These are phyloP conservation scores for Phyllopteryx taeniolatus DNA, from an alignment of 2,113 vertebrate species.

Conservation along the genomic window DNA sequence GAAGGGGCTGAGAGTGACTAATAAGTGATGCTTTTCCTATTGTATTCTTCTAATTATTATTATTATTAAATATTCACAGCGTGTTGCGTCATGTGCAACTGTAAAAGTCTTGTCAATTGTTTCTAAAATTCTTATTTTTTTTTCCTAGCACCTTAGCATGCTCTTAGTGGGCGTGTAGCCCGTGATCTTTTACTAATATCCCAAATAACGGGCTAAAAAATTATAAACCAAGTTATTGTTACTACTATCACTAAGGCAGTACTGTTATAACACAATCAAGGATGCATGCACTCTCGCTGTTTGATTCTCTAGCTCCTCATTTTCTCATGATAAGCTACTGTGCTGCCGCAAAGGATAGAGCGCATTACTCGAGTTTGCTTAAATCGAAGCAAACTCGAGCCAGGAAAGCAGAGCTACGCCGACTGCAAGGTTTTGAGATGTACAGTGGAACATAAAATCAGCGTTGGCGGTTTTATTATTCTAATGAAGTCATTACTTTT, in stretches of 20 bases:
- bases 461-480: slow-evolving; percentile 57
- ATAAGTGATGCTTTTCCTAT: slow-evolving; percentile 37
- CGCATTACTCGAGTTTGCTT: slow-evolving; percentile 39
- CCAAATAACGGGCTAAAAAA: not conserved
- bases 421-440: slow-evolving; percentile 55
- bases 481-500: slow-evolving; percentile 65
- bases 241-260: not conserved
- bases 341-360: slow-evolving; percentile 14
- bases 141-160: not conserved
- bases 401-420: slow-evolving; percentile 30
- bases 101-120: not conserved
- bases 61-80: not conserved
- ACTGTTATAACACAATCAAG: not conserved
- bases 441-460: slow-evolving; percentile 40
- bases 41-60: slow-evolving; percentile 10
- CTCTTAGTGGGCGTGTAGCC: too few species aligned
- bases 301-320: too few species aligned
- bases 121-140: not conserved
- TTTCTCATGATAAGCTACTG: slow-evolving; percentile 6
- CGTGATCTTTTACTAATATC: not conserved
- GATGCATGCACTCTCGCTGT: not conserved
- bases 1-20: slow-evolving; percentile 26
- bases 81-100: not conserved
- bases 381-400: slow-evolving; percentile 50
- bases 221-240: not conserved